Conservation (phyloP, 2,113 vertebrate genomes). For the Elachura formosa region DNA sequence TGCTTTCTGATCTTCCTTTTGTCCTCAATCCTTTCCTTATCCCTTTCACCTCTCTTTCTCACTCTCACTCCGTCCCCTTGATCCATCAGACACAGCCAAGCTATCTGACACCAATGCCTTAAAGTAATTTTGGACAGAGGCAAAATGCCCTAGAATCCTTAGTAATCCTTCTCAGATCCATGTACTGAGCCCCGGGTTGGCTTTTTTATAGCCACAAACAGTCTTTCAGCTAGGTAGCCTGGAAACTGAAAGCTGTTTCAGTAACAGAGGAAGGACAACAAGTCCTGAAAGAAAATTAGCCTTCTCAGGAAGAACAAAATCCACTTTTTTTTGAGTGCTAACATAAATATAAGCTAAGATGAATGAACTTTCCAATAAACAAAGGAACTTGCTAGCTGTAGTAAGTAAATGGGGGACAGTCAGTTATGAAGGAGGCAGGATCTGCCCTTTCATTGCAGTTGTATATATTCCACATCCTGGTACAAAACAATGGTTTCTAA, state of each 20-base stretch:
- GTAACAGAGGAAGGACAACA: conserved; percentile 57
- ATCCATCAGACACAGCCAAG: conserved; percentile 69
- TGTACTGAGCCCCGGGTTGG: conserved; percentile 68
- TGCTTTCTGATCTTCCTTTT: conserved; percentile 68
- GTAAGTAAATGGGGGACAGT: not conserved
- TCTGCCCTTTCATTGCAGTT: not conserved
- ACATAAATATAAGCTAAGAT: not conserved
- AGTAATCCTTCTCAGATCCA: conserved; percentile 76
- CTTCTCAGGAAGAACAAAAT: conserved; percentile 6
- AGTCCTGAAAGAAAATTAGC: conserved; percentile 64
- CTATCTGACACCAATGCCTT: conserved; percentile 69
- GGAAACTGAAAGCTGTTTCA: conserved; percentile 70
- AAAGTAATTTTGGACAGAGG: conserved; percentile 79
- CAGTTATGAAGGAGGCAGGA: not conserved
- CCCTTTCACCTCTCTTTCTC: conserved; percentile 73
- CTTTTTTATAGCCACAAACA: conserved; percentile 67
- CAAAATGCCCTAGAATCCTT: conserved; percentile 75
- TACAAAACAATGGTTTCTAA: not conserved
- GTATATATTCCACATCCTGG: not conserved
- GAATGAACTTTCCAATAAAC: not conserved
- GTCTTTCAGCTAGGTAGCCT: conserved; percentile 61
- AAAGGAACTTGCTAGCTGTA: not conserved
- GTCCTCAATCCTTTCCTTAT: conserved; percentile 70
- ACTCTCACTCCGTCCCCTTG: conserved; percentile 66
- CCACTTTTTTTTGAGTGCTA: not conserved